Conservation (phyloP, 1,140 invertebrate species). For the Periplaneta americana region DNA sequence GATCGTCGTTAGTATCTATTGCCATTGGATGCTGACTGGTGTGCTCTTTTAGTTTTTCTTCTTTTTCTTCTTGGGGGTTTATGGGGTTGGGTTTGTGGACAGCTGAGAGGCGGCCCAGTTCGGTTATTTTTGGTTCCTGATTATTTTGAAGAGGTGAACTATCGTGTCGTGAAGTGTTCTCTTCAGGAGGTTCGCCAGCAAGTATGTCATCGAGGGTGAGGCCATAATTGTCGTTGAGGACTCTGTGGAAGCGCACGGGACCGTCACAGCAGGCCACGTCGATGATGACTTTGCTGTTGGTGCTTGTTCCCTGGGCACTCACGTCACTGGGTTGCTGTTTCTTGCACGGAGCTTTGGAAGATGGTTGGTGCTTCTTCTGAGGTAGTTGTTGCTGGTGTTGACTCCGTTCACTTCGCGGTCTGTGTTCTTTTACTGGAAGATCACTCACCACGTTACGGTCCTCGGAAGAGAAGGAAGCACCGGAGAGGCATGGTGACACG, state of each 20-base stretch:
- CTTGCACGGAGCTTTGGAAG: slow-evolving; percentile 4
- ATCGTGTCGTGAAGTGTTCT: neutral
- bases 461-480: neutral
- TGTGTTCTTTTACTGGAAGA: neutral
- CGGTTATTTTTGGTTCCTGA: neutral
- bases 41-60: neutral
- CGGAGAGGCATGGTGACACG: slow-evolving; percentile 8
- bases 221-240: slow-evolving; percentile 68
- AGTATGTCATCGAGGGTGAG: slow-evolving; percentile 9
- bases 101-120: neutral
- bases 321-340: slow-evolving; percentile 13
- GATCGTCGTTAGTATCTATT: neutral
- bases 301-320: neutral
- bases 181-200: neutral
- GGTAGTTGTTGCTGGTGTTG: slow-evolving; percentile 21
- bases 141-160: neutral
- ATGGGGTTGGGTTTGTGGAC: neutral
- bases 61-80: neutral
- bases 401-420: neutral
- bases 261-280: slow-evolving; percentile 85
- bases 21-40: neutral
- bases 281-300: slow-evolving; percentile 50
- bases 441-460: neutral
- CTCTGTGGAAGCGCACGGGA: slow-evolving; percentile 73
- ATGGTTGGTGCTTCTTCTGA: slow-evolving; percentile 14